These are phyloP conservation scores for Paratrypauchen microcephalus DNA, from an alignment of 2,797 vertebrate species.

Conservation along the genomic window DNA sequence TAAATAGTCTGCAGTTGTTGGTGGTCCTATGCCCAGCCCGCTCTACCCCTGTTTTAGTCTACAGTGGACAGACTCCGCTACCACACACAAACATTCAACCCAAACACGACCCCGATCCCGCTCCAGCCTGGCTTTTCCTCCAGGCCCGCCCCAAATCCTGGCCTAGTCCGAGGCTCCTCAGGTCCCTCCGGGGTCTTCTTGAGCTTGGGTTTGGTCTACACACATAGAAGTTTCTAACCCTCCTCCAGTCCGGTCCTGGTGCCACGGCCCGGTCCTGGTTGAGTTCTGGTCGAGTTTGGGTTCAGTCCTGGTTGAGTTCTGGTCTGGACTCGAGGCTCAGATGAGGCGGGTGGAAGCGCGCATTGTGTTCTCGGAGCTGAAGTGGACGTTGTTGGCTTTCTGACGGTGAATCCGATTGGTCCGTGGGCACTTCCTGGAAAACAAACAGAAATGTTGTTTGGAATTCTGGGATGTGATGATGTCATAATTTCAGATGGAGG, in stretches of 20 bases:
- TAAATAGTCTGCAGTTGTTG: neutral
- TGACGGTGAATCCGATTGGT: slow-evolving; percentile 98
- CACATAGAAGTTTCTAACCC: slow-evolving; percentile 5
- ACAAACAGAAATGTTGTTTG: neutral
- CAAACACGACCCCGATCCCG: slow-evolving; percentile 74
- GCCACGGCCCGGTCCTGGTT: neutral
- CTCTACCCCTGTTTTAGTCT: slow-evolving; percentile 63
- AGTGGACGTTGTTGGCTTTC: slow-evolving; percentile 98
- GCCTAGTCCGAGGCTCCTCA: slow-evolving; percentile 82
- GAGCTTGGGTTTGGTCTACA: slow-evolving; percentile 49
- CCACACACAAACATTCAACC: slow-evolving; percentile 60
- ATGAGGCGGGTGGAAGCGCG: slow-evolving; percentile 98
- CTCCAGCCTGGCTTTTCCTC: slow-evolving; percentile 80
- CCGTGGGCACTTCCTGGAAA: slow-evolving; percentile 93
- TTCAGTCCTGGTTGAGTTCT: neutral
- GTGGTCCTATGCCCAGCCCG: neutral
- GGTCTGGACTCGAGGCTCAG: slow-evolving; percentile 75
- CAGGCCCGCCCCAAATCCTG: slow-evolving; percentile 72
- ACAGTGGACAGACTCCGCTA: slow-evolving; percentile 88
- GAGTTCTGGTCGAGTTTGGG: neutral
- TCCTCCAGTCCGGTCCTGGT: neutral
- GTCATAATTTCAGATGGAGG: neutral
- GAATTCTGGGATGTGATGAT: neutral
- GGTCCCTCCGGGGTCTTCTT: slow-evolving; percentile 30
- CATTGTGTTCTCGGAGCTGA: slow-evolving; percentile 98